Conservation (phyloP, 2,888 invertebrate species). For the Esperia sulphurella region DNA sequence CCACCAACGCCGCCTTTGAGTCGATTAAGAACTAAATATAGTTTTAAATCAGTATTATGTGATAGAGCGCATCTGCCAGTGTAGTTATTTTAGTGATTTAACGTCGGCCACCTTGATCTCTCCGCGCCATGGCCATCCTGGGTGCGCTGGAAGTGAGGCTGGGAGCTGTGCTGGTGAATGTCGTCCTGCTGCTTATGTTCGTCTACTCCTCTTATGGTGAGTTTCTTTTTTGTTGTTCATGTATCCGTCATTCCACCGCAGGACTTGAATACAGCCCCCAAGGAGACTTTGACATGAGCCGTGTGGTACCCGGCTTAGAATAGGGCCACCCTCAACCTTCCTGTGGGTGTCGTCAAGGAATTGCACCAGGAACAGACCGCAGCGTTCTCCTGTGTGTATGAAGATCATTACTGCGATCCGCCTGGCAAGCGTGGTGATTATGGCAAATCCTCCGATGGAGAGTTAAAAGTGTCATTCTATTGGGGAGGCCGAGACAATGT, state of each 20-base stretch:
- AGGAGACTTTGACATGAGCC: too few species aligned
- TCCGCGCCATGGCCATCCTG: conserved; percentile 51
- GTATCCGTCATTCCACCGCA: neutral
- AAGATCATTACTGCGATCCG: too few species aligned
- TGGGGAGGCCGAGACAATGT: too few species aligned
- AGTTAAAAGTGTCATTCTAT: too few species aligned
- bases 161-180: conserved; percentile 41
- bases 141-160: conserved; percentile 40
- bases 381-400: too few species aligned
- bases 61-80: conserved; percentile 46
- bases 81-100: conserved; percentile 30
- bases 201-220: conserved; percentile 70
- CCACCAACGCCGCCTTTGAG: neutral
- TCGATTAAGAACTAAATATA: conserved; percentile 1
- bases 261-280: neutral
- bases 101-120: conserved; percentile 25
- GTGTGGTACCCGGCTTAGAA: too few species aligned
- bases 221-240: conserved; percentile 20
- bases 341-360: too few species aligned
- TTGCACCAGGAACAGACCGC: too few species aligned
- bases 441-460: too few species aligned
- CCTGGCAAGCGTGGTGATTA: too few species aligned
- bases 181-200: conserved; percentile 48
- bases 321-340: too few species aligned
- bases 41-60: conserved; percentile 49